Base-by-base conservation (phyloP, 2,888 invertebrate genomes). In the Epinotia brunnichana region DNA sequence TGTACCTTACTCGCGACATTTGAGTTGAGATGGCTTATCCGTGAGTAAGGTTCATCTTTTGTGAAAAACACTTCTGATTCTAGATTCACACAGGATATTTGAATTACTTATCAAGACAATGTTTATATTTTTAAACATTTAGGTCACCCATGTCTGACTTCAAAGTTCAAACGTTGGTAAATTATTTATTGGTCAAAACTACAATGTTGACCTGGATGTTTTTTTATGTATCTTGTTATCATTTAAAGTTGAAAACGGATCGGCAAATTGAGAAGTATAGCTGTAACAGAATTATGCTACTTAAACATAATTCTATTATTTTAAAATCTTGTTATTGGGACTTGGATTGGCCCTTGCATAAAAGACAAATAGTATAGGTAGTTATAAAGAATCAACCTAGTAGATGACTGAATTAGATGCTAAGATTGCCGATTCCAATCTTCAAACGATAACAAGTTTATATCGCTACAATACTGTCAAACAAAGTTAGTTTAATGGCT, bases 21-120 rank as follows among this genome's bases (percentile, higher is more conserved):
- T n/a, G 19, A 17, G 53, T 24, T 17, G 39, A 41, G 0, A 53
- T 13, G n/a, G 7, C 3, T n/a, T 29, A 15, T 3, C 48, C 48
- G 29, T 21, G 54, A 44, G 19, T 41, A 61, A 54, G 44, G 51
- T 15, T 9, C 35, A 62, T 56, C 41, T 29, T 44, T 51, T 44
- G 57, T 68, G 62, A 68, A 66, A 59, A 67, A 56, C 67, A 35
- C 35, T 62, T 68, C 56, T 62, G 61, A 61, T 60, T 67, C 66
- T 72, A 72, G 7, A 68, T 56, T 11, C 67, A 67, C 66, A 72
- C 67, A 56, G 39, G 70, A 62, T 11, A 59, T 59, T 70, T n/a
- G 61, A n/a, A 48, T 62, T 57, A 63, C 24, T 68, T 61, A 70
- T 44, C 21, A 66, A 24, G 21, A 21, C n/a, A 66, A 56, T 51